A percentile compares a stretch with the other conserved stretches of the same genome.
These are phyloP conservation scores for Phoeniculus purpureus DNA, from an alignment of 2,797 vertebrate species.

Conservation along the genomic window DNA sequence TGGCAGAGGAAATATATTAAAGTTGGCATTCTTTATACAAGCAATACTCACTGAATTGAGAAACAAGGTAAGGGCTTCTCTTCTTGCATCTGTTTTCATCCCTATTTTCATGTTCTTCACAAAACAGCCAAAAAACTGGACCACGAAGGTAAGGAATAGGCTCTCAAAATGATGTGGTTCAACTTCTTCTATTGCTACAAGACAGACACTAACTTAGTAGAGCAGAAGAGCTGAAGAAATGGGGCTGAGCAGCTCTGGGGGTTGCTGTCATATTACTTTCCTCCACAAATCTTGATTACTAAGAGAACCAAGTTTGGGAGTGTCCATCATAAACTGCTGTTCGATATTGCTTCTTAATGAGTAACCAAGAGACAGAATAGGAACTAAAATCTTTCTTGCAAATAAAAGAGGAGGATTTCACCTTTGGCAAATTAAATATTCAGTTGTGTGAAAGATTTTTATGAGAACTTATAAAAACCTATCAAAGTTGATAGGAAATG, in stretches of 20 bases:
- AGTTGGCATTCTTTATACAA: neutral
- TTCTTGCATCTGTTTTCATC: neutral
- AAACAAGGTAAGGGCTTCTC: neutral
- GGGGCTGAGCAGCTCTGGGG: neutral
- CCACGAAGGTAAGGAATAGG: neutral
- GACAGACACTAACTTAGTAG: neutral
- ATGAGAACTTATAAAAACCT: neutral
- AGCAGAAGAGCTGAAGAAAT: neutral
- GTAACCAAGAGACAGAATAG: neutral
- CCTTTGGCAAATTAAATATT: neutral
- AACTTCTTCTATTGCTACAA: neutral
- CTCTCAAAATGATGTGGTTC: neutral
- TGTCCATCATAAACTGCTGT: neutral
- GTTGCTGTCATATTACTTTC: neutral
- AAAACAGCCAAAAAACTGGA: neutral
- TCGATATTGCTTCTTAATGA: neutral
- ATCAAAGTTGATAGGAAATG: neutral
- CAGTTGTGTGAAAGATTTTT: neutral
- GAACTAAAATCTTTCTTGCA: neutral
- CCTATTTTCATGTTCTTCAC: neutral
- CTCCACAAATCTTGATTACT: neutral
- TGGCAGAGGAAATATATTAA: neutral
- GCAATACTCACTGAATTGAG: neutral
- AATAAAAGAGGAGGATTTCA: neutral
- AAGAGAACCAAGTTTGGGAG: neutral